Evolutionary conservation across 2,888 invertebrate genomes (phyloP), one percentile per base, ranked within the genome.

Genomic region (Rhorus exstirpatorius): DNA sequence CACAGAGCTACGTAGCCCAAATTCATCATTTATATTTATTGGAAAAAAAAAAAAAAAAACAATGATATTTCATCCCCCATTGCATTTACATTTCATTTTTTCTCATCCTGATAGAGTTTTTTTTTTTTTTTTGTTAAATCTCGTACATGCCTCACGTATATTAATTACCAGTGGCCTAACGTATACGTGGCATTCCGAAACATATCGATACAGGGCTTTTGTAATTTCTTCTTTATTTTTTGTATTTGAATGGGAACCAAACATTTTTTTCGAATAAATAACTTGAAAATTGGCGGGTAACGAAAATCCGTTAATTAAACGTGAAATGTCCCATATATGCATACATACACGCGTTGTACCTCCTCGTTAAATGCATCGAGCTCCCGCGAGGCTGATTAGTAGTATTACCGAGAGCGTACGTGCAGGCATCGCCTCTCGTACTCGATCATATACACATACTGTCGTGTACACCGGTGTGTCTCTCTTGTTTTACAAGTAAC

Each of bases 1-100:
- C 91, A 90, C 90, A 84, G 86, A 88, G 87, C 89, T 88, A 83
- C 85, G 60, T 38, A 65, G 68, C 68, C 51, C 71, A 49, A 67
- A 78, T 58, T 68, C 17, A 49, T 67, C 26, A 26, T 21, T 38
- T 24, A 61, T 14, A 49, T n/a, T 44, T 61, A 31, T 49, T 38
- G 24, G 7, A 61, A 14, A 60, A 49, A 72, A 49, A 44, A 44
- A 46, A 55, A 55, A 67, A 65, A 19, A 35, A n/a, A 79, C 0
- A 0, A 49, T 8, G 19, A 49, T 53, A 35, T 65, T 55, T 19
- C 17, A 26, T 60, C 17, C 58, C 38, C 44, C 1, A 75, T 63
- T 55, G 55, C 68, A 35, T 55, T 63, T 61, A 41, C 21, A 7
- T 77, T 60, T 12, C 26, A 26, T 6, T 53, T 51, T 24, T 46